Conservation (phyloP, 1,140 invertebrate species). For the Ridgeia piscesae region DNA sequence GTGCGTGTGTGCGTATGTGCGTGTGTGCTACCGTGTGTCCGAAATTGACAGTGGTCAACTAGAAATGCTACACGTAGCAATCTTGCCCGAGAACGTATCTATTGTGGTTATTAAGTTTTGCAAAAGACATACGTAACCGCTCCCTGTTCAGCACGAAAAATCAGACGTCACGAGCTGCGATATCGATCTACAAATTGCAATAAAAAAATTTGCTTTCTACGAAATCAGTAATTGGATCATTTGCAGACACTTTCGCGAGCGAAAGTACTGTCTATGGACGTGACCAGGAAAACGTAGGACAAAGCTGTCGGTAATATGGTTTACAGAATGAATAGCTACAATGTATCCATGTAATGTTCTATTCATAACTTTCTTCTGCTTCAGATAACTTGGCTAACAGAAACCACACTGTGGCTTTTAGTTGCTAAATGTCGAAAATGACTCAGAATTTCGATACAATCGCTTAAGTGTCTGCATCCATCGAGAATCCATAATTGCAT, state of each 20-base stretch:
- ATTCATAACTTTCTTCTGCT: neutral
- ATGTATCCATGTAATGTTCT: neutral
- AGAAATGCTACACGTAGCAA: too few relatives aligned
- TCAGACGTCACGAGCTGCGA: too few relatives aligned
- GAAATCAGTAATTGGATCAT: neutral
- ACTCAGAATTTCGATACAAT: neutral
- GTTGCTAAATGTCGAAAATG: neutral
- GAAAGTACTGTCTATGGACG: neutral
- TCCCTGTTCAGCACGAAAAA: too few relatives aligned
- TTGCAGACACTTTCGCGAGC: neutral
- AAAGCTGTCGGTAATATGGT: neutral
- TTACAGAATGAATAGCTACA: neutral
- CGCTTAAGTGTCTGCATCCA: neutral
- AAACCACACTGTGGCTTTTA: neutral
- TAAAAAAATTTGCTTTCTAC: neutral
- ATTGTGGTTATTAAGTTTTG: too few relatives aligned
- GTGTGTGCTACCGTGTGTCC: too few relatives aligned
- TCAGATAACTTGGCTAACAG: neutral
- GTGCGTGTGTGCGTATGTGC: too few relatives aligned
- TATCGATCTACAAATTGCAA: neutral
- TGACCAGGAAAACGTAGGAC: neutral
- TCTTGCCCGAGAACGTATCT: too few relatives aligned
- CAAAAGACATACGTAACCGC: too few relatives aligned
- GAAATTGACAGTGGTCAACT: too few relatives aligned
- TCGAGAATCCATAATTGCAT: neutral